Evolutionary conservation across 1,140 invertebrate species (phyloP).

Genomic region (Conus ventricosus): DNA sequence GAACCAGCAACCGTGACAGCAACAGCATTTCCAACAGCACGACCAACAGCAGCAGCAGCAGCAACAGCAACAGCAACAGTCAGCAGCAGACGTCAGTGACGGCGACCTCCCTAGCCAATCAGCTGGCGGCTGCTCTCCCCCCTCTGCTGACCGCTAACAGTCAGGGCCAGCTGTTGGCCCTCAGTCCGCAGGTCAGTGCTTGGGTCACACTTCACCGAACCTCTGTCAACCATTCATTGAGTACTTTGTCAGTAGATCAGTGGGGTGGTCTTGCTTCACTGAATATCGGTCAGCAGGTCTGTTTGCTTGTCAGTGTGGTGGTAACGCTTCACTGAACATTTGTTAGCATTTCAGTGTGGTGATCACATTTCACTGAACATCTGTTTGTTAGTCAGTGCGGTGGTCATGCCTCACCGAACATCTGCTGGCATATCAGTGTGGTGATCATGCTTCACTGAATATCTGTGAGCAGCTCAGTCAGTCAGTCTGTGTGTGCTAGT

Average conservation of each 20-base stretch:
- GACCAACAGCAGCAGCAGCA: slow-evolving; percentile 11
- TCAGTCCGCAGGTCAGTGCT: slow-evolving; percentile 73
- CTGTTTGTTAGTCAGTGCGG: too few species aligned
- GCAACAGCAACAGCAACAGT: slow-evolving; percentile 32
- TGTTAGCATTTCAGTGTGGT: too few species aligned
- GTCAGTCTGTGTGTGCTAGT: too few species aligned
- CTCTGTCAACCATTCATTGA: too few species aligned
- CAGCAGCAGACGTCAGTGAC: slow-evolving; percentile 41
- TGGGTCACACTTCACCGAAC: not conserved
- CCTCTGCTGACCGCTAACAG: slow-evolving; percentile 79
- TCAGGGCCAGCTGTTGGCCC: slow-evolving; percentile 80
- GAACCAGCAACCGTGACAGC: not conserved
- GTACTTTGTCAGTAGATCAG: not conserved
- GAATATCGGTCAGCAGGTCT: not conserved
- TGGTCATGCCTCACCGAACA: too few species aligned
- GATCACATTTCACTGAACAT: too few species aligned
- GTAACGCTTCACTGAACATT: too few species aligned
- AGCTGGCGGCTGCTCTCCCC: slow-evolving; percentile 78
- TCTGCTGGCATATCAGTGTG: too few species aligned
- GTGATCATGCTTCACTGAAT: too few species aligned
- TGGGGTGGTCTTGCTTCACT: not conserved
- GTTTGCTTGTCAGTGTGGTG: too few species aligned
- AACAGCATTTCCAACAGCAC: slow-evolving; percentile 1
- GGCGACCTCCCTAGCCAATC: slow-evolving; percentile 57
- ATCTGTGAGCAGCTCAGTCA: too few species aligned